Conservation (phyloP, 1,140 invertebrate genomes). For the Macrotrachela quadricornifera region DNA sequence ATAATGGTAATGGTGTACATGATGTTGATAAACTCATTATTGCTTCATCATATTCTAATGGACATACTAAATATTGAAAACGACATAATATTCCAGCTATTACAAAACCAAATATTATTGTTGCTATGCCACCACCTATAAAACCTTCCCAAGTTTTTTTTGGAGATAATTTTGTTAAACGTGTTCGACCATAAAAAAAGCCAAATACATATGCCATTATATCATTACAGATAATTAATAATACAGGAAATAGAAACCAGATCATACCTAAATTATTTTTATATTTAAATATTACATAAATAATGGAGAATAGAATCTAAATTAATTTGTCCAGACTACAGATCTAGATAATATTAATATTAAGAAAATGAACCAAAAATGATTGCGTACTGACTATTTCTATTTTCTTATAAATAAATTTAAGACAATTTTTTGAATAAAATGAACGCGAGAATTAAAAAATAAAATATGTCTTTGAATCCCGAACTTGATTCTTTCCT, state of each 20-base stretch:
- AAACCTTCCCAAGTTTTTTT: slow-evolving; percentile 94
- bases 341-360: too few species aligned
- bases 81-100: slow-evolving; percentile 67
- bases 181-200: slow-evolving; percentile 95
- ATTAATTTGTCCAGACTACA: too few species aligned
- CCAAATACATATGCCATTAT: slow-evolving; percentile 98
- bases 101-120: slow-evolving; percentile 62
- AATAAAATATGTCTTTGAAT: too few species aligned
- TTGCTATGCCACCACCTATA: slow-evolving; percentile 80
- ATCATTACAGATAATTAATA: slow-evolving; percentile 96
- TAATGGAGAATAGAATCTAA: too few species aligned
- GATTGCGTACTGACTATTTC: too few species aligned
- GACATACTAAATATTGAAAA: slow-evolving; percentile 82
- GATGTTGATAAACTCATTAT: background rate
- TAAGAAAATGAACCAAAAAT: too few species aligned
- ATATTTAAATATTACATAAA: too few species aligned
- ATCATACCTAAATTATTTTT: slow-evolving; percentile 46
- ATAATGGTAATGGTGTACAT: background rate
- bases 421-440: too few species aligned
- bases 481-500: too few species aligned
- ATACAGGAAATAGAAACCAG: slow-evolving; percentile 93
- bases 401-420: too few species aligned
- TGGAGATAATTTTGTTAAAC: slow-evolving; percentile 87
- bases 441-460: too few species aligned
- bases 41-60: slow-evolving; percentile 62